Conservation (phyloP, 1,140 invertebrate species). For the Oryctes rhinoceros region DNA sequence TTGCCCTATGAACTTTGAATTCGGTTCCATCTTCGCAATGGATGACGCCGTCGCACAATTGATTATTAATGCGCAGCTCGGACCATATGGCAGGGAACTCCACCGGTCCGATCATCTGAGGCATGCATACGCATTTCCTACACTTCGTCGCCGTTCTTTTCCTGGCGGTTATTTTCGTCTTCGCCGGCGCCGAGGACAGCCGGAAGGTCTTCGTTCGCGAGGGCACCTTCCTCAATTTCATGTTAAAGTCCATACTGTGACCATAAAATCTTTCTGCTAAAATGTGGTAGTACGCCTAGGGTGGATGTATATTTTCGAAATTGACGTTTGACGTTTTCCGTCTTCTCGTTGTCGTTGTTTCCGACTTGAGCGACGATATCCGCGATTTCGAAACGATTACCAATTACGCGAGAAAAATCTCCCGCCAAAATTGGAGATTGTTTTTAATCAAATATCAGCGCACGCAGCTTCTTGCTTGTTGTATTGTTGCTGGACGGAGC, state of each 20-base stretch:
- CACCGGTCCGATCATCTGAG: constrained; percentile 46
- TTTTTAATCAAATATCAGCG: no score
- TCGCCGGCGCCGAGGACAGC: constrained; percentile 16
- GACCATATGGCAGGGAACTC: constrained; percentile 72
- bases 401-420: not conserved
- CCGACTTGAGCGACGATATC: not conserved
- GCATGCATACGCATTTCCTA: constrained; percentile 49
- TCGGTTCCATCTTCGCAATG: constrained; percentile 68
- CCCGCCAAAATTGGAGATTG: constrained; percentile 1
- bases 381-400: not conserved
- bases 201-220: constrained; percentile 29
- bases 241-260: constrained; percentile 39
- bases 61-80: constrained; percentile 67
- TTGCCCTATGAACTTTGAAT: constrained; percentile 71
- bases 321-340: constrained; percentile 32
- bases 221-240: constrained; percentile 41
- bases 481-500: no score
- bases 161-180: not conserved
- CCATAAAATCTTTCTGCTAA: constrained; percentile 29
- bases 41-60: constrained; percentile 69
- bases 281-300: constrained; percentile 33
- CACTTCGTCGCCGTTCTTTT: constrained; percentile 43
- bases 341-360: not conserved
- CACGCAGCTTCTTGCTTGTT: no score
- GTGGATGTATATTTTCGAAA: constrained; percentile 35